Evolutionary conservation across 2,797 vertebrate genomes (phyloP), one percentile per base, ranked within the genome.

Genomic region (Gymnoscopelus microlampas): DNA sequence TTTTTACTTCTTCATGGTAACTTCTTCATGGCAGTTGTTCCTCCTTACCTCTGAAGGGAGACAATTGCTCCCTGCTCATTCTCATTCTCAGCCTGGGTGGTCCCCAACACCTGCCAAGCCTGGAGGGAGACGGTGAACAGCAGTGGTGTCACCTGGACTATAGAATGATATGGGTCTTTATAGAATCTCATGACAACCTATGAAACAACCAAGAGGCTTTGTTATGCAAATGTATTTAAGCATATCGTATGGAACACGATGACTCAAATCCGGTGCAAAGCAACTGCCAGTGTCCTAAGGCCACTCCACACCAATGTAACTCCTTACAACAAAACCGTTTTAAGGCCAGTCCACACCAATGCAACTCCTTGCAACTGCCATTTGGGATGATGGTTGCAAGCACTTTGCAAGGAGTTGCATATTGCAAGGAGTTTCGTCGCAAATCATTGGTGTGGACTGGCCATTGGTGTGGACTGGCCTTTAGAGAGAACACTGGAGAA

Each of bases 41-140:
- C 68, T 73, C 64, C 80, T 85, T 95, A 99, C 98, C 98, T 98
- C 93, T 99, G 98, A 89, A 99, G 97, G 90, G 97, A 98, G 78
- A 99, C 96, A 85, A 99, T 98, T 1, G 98, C 98, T 87, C 96
- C 95, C 78, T 98, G 98, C 83, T 99, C 98, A 0, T 99, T 98
- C 87, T 99, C 98, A 82, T 99, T 99, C 89, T 99, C 98, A 19
- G 98, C 98, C 79, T 99, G 98, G 60, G 98, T 98, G 80, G 96
- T 97, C 53, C 98, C 98, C 76, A 99, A 91, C 82, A 98, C 96
- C 84, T 98, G 97, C 98, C 98, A 99, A 15, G 98, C 98, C 98
- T 99, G 85, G 73, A 77, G 80, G 55, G 64, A 84, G 84, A 80
- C 57, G 50, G 62, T 77, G 70, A 90, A 84, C 29, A 74, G 59